Base-by-base conservation (phyloP, 2,888 invertebrate species). In the Pedicia rivosa region DNA sequence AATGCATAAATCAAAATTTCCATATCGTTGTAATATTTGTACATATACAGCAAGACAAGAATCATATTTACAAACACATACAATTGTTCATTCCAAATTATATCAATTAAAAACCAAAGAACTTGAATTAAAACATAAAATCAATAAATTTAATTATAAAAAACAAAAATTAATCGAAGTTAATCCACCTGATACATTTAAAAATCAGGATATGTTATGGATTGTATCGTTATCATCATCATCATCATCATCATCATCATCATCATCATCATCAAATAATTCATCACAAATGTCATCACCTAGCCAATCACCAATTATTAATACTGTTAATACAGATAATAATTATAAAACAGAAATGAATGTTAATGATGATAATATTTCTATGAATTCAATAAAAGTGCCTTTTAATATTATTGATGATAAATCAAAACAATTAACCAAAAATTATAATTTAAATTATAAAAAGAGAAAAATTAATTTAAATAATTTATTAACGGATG, bases 41-140 rank as follows among this genome's bases (percentile, higher is more conserved):
- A 74, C 79, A 35, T 88, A 78, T 57, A 75, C 79, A 1, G 77
- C 80, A 0, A 63, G 73, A 2, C 76, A 81, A 45, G 74, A 77
- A 44, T 66, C 68, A 8, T 74, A 81, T 49, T 59, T 87, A 20
- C 57, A 66, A 28, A 66, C 74, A 1, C 88, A 88, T 54, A 64
- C 66, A 14, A 67, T 66, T 44, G 80, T 84, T 1, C 88, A 88
- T 52, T 72, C 78, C 1, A 69, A 72, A 31, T 79, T 81, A 49
- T 86, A 87, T 55, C 78, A 83, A 53, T 75, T 80, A 19, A 73
- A 78, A 52, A 78, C 80, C 6, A 74, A 73, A 50, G 69, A 72
- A 50, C 60, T 83, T 13, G 69, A 75, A 44, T 67, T 68, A 25
- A 64, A 73, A 43, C 77, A 80, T 50, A 68, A 67, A 24, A 66